Conservation (phyloP, 2,113 vertebrate genomes). For the Heterotilapia buettikoferi region DNA sequence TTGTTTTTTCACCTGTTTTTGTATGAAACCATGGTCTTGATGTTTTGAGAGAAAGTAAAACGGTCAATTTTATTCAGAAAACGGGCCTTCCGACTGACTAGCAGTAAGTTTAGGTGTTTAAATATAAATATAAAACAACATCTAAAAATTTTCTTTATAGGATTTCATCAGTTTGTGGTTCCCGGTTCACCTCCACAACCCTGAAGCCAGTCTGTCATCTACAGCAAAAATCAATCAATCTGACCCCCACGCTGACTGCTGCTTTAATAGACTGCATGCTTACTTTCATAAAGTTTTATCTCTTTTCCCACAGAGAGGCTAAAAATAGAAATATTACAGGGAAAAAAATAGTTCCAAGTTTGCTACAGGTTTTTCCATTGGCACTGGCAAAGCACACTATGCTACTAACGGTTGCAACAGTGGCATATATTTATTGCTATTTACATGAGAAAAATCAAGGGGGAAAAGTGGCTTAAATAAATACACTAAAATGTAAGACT, state of each 20-base stretch:
- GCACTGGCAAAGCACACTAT: not conserved
- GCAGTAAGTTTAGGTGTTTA: not conserved
- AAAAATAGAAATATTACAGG: not conserved
- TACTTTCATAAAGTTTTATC: not conserved
- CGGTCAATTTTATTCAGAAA: not conserved
- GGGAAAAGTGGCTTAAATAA: not conserved
- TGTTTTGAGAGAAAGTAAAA: not conserved
- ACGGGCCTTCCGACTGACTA: not conserved
- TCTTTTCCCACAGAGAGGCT: not conserved
- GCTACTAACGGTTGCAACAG: constrained; percentile 6
- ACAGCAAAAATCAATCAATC: not conserved
- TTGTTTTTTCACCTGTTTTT: not conserved
- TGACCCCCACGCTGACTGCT: not conserved
- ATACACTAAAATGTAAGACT: not conserved
- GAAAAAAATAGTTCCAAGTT: not conserved
- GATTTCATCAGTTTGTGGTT: not conserved
- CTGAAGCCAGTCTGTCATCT: not conserved
- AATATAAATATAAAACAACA: not conserved
- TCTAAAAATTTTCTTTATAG: not conserved
- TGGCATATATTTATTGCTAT: constrained; percentile 22
- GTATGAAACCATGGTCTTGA: not conserved
- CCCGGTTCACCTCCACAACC: rapidly evolving
- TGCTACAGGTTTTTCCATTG: constrained; percentile 1
- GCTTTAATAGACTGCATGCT: not conserved
- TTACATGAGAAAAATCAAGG: constrained; percentile 16